These are phyloP conservation scores for Scolopax mira DNA, from an alignment of 2,113 vertebrate genomes.

Conservation along the genomic window DNA sequence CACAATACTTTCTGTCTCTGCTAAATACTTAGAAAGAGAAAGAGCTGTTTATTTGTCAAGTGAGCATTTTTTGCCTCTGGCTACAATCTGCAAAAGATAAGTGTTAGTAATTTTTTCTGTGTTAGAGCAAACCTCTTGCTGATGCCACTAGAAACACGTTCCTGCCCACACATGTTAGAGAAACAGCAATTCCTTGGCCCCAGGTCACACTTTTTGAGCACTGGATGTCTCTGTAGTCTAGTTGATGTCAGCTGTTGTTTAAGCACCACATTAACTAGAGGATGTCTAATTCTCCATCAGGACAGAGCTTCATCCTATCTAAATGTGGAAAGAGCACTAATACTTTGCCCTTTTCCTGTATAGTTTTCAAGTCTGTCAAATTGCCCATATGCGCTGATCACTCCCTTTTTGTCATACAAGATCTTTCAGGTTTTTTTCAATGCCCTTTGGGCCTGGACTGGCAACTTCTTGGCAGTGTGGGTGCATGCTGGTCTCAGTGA, in stretches of 20 bases:
- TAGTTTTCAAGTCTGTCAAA: neutral
- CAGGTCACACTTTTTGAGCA: neutral
- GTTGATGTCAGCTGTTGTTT: neutral
- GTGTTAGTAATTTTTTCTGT: neutral
- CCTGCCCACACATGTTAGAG: neutral
- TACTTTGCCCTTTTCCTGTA: neutral
- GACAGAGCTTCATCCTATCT: neutral
- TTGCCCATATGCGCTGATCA: neutral
- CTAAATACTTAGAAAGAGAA: neutral
- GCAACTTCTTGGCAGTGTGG: neutral
- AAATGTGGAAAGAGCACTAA: neutral
- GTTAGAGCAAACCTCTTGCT: neutral
- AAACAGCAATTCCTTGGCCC: neutral
- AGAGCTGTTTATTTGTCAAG: neutral
- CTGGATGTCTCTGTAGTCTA: accelerated
- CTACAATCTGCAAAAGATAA: neutral
- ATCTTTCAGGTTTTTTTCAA: neutral
- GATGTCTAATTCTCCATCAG: neutral
- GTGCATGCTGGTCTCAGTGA: neutral
- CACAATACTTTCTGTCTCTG: neutral
- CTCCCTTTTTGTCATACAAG: neutral
- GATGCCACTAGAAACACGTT: neutral
- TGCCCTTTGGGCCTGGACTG: neutral
- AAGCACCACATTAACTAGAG: neutral
- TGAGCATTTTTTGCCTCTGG: neutral